Conservation (phyloP, 2,797 vertebrate species). For the Acanthurus tractus region DNA sequence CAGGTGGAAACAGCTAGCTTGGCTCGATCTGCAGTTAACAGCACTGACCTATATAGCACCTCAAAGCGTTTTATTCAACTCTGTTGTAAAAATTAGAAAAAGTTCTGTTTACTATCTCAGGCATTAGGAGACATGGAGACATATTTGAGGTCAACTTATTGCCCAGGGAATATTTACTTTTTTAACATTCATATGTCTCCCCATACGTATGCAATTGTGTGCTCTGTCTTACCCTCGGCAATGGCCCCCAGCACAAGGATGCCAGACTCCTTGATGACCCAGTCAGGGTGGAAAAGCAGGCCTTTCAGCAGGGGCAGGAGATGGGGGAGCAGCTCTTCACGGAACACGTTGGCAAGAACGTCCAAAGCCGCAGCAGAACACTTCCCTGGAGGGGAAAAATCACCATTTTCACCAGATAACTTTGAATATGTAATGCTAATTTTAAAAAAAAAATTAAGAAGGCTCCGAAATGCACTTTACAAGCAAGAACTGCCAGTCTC, state of each 20-base stretch:
- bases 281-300: slow-evolving; percentile 94
- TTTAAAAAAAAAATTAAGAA: neutral
- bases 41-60: neutral
- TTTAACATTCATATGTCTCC: neutral
- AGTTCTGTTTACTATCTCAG: neutral
- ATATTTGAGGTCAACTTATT: neutral
- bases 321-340: slow-evolving; percentile 92
- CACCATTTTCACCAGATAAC: neutral
- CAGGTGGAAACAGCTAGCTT: too few relatives aligned
- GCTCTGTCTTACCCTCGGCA: slow-evolving; percentile 86
- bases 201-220: too few relatives aligned
- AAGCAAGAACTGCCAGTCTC: neutral
- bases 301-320: slow-evolving; percentile 93
- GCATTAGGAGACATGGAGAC: neutral
- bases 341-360: slow-evolving; percentile 92
- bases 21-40: neutral
- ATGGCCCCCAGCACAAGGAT: slow-evolving; percentile 95
- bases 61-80: neutral
- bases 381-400: slow-evolving; percentile 82
- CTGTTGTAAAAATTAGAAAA: neutral
- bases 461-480: neutral
- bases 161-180: neutral
- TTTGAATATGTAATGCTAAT: neutral
- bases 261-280: slow-evolving; percentile 96
- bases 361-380: slow-evolving; percentile 92